These are phyloP conservation scores for Drepana arcuata DNA, from an alignment of 1,140 invertebrate species.

Conservation along the genomic window DNA sequence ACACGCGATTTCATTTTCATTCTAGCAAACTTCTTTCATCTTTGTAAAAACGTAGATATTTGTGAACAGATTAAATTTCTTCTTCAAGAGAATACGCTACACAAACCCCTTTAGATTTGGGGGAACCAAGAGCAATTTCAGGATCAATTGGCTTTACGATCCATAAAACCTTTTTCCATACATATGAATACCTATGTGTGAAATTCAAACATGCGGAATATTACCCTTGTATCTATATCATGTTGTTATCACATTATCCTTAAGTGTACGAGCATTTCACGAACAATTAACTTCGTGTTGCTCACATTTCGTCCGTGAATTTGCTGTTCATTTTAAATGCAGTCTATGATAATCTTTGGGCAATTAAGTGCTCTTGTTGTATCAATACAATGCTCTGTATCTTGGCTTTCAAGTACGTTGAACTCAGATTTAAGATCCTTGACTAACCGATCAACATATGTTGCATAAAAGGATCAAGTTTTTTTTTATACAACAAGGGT, in stretches of 20 bases:
- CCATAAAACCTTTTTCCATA: slow-evolving; percentile 28
- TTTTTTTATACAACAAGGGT: too few species aligned
- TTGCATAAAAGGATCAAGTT: too few species aligned
- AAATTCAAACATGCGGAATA: slow-evolving; percentile 10
- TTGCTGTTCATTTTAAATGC: too few species aligned
- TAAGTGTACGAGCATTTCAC: slow-evolving; percentile 11
- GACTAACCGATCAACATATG: too few species aligned
- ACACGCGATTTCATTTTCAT: too few species aligned
- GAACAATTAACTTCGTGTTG: slow-evolving; percentile 14
- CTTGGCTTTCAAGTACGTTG: too few species aligned
- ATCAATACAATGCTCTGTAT: too few species aligned
- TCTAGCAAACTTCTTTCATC: background rate
- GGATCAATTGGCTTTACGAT: slow-evolving; percentile 33
- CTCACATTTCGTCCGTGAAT: background rate
- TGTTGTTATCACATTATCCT: slow-evolving; percentile 14
- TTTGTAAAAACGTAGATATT: slow-evolving; percentile 3
- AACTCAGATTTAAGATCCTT: too few species aligned
- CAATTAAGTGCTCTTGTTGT: too few species aligned
- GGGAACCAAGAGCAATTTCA: slow-evolving; percentile 21
- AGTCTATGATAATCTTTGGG: too few species aligned
- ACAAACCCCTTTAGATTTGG: slow-evolving; percentile 20
- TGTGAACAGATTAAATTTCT: slow-evolving; percentile 9
- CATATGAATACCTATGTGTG: slow-evolving; percentile 14
- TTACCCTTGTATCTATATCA: slow-evolving; percentile 6
- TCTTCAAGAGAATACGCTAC: slow-evolving; percentile 8